A percentile compares a stretch with the other conserved stretches of the same genome.
Conservation (phyloP, 2,888 invertebrate genomes). For the Campoplex nolae region DNA sequence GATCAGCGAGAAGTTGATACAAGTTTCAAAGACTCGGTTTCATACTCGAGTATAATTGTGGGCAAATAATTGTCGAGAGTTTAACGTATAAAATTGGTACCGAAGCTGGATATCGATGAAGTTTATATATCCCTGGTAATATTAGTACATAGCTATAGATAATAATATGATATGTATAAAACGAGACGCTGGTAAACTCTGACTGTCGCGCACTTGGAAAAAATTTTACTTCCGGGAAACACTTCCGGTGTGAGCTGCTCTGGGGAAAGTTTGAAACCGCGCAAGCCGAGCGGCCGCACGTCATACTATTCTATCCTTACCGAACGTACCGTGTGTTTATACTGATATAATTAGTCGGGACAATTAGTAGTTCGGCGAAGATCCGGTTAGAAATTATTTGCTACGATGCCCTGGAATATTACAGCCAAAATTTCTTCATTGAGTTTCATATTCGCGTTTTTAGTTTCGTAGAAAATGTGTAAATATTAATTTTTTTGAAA, state of each 20-base stretch:
- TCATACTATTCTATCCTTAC: conserved; percentile 17
- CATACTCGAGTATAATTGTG: conserved; percentile 41
- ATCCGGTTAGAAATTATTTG: conserved; percentile 57
- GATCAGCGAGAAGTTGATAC: conserved; percentile 25
- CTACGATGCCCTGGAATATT: conserved; percentile 29
- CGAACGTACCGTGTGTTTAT: conserved; percentile 48
- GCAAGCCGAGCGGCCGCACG: conserved; percentile 31
- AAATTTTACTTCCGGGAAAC: conserved; percentile 68
- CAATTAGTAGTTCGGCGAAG: conserved; percentile 59
- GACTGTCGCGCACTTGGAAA: conserved; percentile 62
- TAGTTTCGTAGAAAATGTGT: not conserved
- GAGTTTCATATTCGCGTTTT: conserved; percentile 15
- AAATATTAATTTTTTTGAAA: not conserved
- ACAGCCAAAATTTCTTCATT: conserved; percentile 12
- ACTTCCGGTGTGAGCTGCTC: conserved; percentile 55
- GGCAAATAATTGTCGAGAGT: conserved; percentile 59
- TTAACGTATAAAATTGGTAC: conserved; percentile 30
- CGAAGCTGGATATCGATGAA: conserved; percentile 60
- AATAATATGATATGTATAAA: conserved; percentile 38
- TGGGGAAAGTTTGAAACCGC: conserved; percentile 58
- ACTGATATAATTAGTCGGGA: conserved; percentile 65
- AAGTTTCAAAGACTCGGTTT: conserved; percentile 8
- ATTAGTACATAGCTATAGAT: conserved; percentile 18
- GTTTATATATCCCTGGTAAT: conserved; percentile 42
- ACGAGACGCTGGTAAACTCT: conserved; percentile 59